Evolutionary conservation across 2,888 invertebrate species (phyloP).

Genomic region (Tipula helvola): DNA sequence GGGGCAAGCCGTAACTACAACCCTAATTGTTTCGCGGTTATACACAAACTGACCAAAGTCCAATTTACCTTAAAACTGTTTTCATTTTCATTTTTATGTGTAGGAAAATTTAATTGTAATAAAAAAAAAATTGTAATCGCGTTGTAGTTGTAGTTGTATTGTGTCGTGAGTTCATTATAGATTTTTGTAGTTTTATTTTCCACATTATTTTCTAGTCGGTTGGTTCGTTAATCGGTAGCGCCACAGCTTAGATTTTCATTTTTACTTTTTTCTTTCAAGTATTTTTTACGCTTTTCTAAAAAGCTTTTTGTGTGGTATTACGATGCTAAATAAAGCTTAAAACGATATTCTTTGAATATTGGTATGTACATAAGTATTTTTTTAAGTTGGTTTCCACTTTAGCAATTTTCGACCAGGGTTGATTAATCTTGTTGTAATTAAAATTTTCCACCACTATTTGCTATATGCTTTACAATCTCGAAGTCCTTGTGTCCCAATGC

Average conservation of each 20-base stretch:
- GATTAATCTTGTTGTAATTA: too few relatives aligned
- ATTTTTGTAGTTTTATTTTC: neutral
- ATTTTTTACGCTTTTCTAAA: neutral
- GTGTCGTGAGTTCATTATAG: neutral
- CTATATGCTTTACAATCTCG: too few relatives aligned
- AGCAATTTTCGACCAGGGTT: too few relatives aligned
- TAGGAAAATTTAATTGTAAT: neutral
- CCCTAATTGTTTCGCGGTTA: neutral
- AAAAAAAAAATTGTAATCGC: neutral
- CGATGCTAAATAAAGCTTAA: neutral
- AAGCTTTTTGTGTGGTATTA: neutral
- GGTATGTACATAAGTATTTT: too few relatives aligned
- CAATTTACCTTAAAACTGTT: neutral
- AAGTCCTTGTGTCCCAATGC: too few relatives aligned
- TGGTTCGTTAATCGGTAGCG: neutral
- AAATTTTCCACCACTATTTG: too few relatives aligned
- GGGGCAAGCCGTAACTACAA: neutral
- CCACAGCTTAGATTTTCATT: neutral
- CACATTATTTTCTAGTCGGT: neutral
- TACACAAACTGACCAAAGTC: conserved; percentile 8
- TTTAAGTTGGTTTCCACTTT: too few relatives aligned
- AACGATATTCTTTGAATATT: neutral
- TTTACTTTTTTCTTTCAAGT: neutral
- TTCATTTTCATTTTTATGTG: neutral
- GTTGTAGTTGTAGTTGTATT: neutral